These are phyloP conservation scores for Onychomys arenicola DNA, from an alignment of 2,797 vertebrate genomes.

Conservation along the genomic window DNA sequence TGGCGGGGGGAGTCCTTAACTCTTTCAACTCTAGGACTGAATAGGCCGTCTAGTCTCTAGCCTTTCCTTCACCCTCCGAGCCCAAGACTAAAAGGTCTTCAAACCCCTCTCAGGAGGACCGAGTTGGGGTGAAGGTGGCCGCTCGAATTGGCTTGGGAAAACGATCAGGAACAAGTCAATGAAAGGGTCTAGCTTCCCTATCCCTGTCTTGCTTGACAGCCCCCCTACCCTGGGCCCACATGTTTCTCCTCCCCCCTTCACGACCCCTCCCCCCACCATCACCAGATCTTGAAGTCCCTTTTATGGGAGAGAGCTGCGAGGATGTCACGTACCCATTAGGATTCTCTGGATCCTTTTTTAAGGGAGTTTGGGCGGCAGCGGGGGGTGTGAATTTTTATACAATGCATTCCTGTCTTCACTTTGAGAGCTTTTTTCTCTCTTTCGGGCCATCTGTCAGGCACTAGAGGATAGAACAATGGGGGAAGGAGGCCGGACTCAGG, in stretches of 20 bases:
- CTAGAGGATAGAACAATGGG: constrained; percentile 60
- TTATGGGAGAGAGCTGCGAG: constrained; percentile 77
- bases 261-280: constrained; percentile 63
- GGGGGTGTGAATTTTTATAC: constrained; percentile 87
- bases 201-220: not conserved
- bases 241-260: constrained; percentile 60
- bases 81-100: not conserved
- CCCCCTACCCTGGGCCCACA: constrained; percentile 50
- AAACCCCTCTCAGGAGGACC: not conserved
- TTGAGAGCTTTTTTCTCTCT: constrained; percentile 72
- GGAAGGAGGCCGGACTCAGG: not conserved
- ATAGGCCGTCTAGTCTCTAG: not conserved
- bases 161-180: not conserved
- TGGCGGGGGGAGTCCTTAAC: constrained; percentile 53
- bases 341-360: constrained; percentile 84
- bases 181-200: not conserved
- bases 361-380: constrained; percentile 84
- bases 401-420: constrained; percentile 85
- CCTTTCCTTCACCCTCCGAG: not conserved
- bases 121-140: not conserved
- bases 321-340: constrained; percentile 80
- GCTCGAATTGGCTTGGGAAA: not conserved
- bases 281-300: constrained; percentile 77
- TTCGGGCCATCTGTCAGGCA: constrained; percentile 80
- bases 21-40: constrained; percentile 59